Percentiles rank a stretch among this genome's conserved stretches.
Conservation (phyloP, 2,888 invertebrate species). For the Philhelius pedissequus region DNA sequence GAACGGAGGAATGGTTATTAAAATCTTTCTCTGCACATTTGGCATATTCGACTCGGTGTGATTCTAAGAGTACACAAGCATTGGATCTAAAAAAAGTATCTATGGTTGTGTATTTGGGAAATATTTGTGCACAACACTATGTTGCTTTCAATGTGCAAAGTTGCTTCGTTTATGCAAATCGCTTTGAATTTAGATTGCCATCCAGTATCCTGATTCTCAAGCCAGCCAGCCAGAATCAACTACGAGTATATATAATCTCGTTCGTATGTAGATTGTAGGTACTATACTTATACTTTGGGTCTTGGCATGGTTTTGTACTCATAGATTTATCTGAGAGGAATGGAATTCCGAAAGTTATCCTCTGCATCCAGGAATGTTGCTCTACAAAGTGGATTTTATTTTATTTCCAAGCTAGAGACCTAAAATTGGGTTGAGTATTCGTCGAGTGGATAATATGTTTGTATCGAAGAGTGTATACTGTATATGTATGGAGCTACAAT, state of each 20-base stretch:
- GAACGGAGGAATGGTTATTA: conserved; percentile 31
- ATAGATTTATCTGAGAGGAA: background rate
- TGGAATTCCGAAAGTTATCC: conserved; percentile 29
- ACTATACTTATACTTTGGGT: background rate
- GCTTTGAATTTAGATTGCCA: conserved; percentile 64
- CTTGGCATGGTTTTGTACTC: background rate
- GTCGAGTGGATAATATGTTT: conserved; percentile 4
- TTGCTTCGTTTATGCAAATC: conserved; percentile 66
- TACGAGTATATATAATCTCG: too few species aligned
- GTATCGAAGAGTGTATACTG: too few species aligned
- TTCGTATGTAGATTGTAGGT: background rate
- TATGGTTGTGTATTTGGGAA: background rate
- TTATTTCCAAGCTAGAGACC: conserved; percentile 24
- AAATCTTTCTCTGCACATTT: conserved; percentile 36
- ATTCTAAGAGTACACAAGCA: background rate
- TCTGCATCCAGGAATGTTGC: conserved; percentile 23
- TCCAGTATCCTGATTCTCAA: conserved; percentile 21
- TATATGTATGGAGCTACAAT: conserved; percentile 6
- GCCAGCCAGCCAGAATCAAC: background rate
- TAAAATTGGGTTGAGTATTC: conserved; percentile 55
- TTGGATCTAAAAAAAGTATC: background rate
- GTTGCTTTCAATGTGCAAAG: conserved; percentile 27
- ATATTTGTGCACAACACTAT: conserved; percentile 17
- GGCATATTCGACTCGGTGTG: conserved; percentile 15
- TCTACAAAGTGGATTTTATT: conserved; percentile 60